phyloP scores from a whole-genome alignment of 1,140 invertebrate genomes.

The Lordiphosa mommai region DNA sequence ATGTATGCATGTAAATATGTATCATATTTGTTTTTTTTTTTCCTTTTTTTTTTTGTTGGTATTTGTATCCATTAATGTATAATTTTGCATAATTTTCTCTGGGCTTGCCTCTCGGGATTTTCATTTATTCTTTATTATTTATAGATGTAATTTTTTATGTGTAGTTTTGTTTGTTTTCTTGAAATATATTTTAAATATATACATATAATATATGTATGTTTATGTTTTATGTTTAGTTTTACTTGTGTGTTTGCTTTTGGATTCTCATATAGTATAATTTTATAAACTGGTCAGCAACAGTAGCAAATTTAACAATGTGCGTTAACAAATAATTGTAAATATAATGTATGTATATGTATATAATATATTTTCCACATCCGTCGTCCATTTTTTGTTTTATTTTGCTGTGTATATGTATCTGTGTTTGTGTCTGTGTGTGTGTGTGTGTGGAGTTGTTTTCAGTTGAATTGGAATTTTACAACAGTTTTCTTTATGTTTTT shows the following conservation, averaged over 20 bases:
- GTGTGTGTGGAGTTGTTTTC: constrained; percentile 12
- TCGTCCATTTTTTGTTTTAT: constrained; percentile 1
- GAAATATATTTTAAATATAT: constrained; percentile 76
- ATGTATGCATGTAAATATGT: constrained; percentile 47
- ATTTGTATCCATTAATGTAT: constrained; percentile 23
- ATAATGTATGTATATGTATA: constrained; percentile 69
- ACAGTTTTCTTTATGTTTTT: constrained; percentile 46
- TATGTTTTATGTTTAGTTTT: constrained; percentile 61
- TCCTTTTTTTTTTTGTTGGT: constrained; percentile 16
- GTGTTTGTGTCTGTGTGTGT: constrained; percentile 7
- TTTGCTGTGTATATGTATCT: constrained; percentile 18
- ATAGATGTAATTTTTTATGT: constrained; percentile 19
- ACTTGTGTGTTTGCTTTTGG: constrained; percentile 50
- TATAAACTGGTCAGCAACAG: constrained; percentile 80
- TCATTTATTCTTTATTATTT: constrained; percentile 21
- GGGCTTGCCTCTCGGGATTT: constrained; percentile 23
- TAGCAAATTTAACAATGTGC: constrained; percentile 80
- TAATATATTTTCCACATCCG: constrained; percentile 44
- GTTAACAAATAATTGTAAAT: constrained; percentile 80
- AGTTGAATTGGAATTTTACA: constrained; percentile 54
- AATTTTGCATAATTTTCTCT: constrained; percentile 25
- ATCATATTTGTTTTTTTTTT: constrained; percentile 38
- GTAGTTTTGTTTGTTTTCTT: constrained; percentile 56
- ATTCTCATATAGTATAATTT: constrained; percentile 32
- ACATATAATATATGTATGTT: constrained; percentile 78